Evolutionary conservation across 2,797 vertebrate species (phyloP), one percentile per base, ranked within the genome.

Genomic region (Threskiornis aethiopicus): DNA sequence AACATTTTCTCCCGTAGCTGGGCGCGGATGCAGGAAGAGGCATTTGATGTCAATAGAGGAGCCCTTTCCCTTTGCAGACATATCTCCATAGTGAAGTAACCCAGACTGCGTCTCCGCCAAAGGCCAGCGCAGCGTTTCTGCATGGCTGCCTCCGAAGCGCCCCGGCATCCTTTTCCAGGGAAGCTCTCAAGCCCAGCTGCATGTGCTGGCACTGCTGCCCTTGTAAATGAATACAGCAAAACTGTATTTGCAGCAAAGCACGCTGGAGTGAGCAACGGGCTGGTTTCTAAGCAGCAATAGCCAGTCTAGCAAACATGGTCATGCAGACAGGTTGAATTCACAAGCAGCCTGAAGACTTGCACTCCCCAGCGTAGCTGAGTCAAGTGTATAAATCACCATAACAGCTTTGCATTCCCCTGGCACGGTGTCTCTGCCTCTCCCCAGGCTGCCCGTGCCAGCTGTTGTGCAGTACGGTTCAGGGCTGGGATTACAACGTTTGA

Each of bases 371-470:
- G 6, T 3, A n/a, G 89, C 59, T 87, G 80, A 7, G 42, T 69
- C 35, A 9, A 91, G 83, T 54, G 84, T 71, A 83, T 89, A 94
- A 96, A 89, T 92, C 91, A 77, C 75, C 33, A 0, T 71, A 84
- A 70, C 80, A 96, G 95, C 86, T 92, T 83, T 85, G 91, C 75
- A 64, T 89, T 92, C 78, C 91, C 75, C 44, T 84, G 94, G 94
- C 96, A 77, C 14, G 2, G 79, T 71, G 46, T 76, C 55, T 55
- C 33, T 89, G 84, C 65, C 71, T 89, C 35, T 84, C 14, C 54
- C 42, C 59, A 9, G 64, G 75, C 89, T 90, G 82, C 49, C 83
- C 0, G 0, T 3, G 13, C 81, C 95, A 89, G 87, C 91, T 95
- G 82, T 22, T 67, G 25, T 42, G 69, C 91, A 25, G 84, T 16